Conservation (phyloP, 2,888 invertebrate genomes). For the Ceriagrion tenellum region DNA sequence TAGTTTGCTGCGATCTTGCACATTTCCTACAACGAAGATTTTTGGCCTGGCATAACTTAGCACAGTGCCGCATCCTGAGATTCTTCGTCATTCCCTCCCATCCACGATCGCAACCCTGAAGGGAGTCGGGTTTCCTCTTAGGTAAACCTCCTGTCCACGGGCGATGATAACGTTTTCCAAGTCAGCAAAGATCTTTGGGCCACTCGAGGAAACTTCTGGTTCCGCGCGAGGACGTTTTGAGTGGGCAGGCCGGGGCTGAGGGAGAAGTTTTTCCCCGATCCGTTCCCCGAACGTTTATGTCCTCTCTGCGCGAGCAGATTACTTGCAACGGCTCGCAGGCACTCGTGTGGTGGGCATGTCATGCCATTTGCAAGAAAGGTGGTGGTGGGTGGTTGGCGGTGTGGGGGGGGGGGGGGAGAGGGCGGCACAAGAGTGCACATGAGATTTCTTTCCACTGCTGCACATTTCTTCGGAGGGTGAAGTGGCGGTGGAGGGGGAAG, state of each 20-base stretch:
- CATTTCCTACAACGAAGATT: too few species aligned
- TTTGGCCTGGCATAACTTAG: too few species aligned
- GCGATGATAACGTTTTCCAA: neutral
- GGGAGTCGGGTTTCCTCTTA: too few species aligned
- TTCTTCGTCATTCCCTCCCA: too few species aligned
- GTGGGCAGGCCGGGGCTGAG: neutral
- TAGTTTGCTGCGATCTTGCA: too few species aligned
- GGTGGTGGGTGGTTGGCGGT: too few species aligned
- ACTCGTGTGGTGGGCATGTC: neutral
- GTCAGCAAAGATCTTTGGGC: neutral
- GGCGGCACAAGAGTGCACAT: neutral
- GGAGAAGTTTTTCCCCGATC: neutral
- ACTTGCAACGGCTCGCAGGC: neutral
- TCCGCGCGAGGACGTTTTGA: neutral
- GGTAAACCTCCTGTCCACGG: too few species aligned
- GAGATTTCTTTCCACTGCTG: neutral
- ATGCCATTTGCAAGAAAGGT: neutral
- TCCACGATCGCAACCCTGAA: too few species aligned
- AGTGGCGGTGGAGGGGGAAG: neutral
- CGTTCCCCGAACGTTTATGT: neutral
- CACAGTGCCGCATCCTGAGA: too few species aligned
- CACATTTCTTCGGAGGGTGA: conserved; percentile 20
- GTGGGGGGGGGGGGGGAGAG: neutral
- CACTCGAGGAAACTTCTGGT: neutral
- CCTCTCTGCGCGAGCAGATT: neutral